These are phyloP conservation scores for Leucopsar rothschildi DNA, from an alignment of 2,113 vertebrate species.

Conservation along the genomic window DNA sequence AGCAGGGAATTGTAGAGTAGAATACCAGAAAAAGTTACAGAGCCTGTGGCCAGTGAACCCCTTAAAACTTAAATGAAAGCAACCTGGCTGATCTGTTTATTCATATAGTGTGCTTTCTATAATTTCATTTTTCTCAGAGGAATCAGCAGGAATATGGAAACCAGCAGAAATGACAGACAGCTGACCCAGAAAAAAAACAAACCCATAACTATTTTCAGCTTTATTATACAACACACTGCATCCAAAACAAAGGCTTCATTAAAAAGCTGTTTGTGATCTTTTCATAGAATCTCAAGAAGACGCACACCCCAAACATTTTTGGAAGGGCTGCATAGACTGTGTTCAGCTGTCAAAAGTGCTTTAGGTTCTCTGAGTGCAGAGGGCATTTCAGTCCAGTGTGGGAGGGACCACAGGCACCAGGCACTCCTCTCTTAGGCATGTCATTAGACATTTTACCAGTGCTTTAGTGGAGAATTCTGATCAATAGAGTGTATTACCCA, in stretches of 20 bases:
- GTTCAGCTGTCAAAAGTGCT: background rate
- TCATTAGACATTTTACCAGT: slow-evolving; percentile 12
- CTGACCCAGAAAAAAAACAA: slow-evolving; percentile 16
- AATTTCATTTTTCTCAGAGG: background rate
- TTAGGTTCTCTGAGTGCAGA: background rate
- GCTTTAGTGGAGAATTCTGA: slow-evolving; percentile 2
- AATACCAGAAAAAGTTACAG: background rate
- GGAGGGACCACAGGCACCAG: background rate
- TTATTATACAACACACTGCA: background rate
- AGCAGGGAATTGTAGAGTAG: background rate
- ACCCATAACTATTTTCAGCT: background rate
- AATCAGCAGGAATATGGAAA: slow-evolving; percentile 19
- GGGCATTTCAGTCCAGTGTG: slow-evolving; percentile 24
- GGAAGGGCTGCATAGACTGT: background rate
- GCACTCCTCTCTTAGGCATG: background rate
- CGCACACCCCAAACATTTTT: background rate
- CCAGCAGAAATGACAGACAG: slow-evolving; percentile 32
- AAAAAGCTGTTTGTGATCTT: background rate
- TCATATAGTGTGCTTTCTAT: background rate
- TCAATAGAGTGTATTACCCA: slow-evolving; percentile 21
- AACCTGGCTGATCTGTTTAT: background rate
- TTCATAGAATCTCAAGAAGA: background rate
- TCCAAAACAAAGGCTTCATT: slow-evolving; percentile 25
- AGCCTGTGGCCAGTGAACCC: background rate
- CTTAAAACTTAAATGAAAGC: background rate